A percentile compares a stretch with the other conserved stretches of the same genome.
phyloP scores from a whole-genome alignment of 2,113 vertebrate species.

The Hippocampus guttulatus region DNA sequence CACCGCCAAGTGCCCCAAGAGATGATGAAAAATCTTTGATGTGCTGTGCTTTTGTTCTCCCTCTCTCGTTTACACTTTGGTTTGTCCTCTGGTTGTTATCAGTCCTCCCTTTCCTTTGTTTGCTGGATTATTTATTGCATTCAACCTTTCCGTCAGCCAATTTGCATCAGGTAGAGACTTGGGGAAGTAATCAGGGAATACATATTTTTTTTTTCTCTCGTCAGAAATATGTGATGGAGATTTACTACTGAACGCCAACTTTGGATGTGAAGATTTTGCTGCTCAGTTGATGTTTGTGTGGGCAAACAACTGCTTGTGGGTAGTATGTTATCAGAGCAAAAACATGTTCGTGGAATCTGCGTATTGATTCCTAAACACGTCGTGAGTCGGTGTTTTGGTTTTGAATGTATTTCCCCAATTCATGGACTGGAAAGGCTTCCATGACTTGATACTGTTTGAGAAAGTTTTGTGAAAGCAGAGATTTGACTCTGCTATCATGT shows the following conservation, averaged over 20 bases:
- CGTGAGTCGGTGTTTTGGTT: too few species aligned
- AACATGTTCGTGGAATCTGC: neutral
- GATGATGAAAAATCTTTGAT: constrained; percentile 65
- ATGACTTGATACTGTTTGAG: too few species aligned
- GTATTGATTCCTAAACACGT: too few species aligned
- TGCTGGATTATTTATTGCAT: constrained; percentile 58
- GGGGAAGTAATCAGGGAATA: constrained; percentile 47
- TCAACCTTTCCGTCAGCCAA: constrained; percentile 53
- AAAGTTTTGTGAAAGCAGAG: neutral
- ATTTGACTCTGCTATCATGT: neutral
- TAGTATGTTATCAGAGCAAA: constrained; percentile 10
- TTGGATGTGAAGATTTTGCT: constrained; percentile 35
- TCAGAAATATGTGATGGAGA: constrained; percentile 22
- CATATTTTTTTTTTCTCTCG: constrained; percentile 38
- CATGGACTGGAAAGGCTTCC: too few species aligned
- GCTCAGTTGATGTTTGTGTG: constrained; percentile 19
- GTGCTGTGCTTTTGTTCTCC: constrained; percentile 50
- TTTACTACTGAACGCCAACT: constrained; percentile 28
- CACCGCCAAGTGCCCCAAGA: constrained; percentile 51
- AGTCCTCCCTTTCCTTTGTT: constrained; percentile 47
- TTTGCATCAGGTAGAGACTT: constrained; percentile 52
- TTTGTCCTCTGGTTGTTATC: constrained; percentile 54
- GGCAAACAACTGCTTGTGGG: constrained; percentile 1
- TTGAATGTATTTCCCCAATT: too few species aligned
- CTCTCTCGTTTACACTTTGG: constrained; percentile 21